Conservation (phyloP, 2,888 invertebrate species). For the Abscondita cerata region DNA sequence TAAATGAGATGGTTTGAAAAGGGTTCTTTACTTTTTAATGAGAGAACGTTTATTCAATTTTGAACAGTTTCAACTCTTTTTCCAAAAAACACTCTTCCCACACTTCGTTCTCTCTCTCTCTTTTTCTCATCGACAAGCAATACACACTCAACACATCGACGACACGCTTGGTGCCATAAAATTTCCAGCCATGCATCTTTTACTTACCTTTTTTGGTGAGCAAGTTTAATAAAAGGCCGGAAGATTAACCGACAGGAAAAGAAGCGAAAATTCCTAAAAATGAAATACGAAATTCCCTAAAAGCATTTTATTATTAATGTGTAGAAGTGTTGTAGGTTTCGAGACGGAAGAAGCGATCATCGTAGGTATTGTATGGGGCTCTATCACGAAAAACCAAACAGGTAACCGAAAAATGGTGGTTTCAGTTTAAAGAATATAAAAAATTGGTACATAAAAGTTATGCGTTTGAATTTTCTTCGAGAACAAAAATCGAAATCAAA, state of each 20-base stretch:
- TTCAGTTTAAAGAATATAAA: conserved; percentile 26
- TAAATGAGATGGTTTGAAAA: too few species aligned
- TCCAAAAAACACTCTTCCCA: too few species aligned
- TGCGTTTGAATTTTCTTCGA: conserved; percentile 12
- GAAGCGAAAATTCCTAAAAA: conserved; percentile 11
- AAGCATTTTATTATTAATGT: conserved; percentile 28
- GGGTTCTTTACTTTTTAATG: too few species aligned
- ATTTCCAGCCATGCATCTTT: conserved; percentile 38
- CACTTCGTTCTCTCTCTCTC: too few species aligned
- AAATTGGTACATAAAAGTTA: conserved; percentile 19
- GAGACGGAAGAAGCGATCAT: too few species aligned
- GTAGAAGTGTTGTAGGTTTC: conserved; percentile 30
- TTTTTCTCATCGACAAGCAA: too few species aligned
- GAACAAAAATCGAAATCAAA: conserved; percentile 15
- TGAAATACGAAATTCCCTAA: conserved; percentile 21
- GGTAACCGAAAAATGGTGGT: conserved; percentile 36
- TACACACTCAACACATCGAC: too few species aligned
- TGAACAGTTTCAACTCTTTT: too few species aligned
- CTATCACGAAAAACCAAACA: conserved; percentile 10
- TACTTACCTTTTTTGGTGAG: conserved; percentile 19
- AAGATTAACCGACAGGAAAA: conserved; percentile 21
- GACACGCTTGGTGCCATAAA: conserved; percentile 13
- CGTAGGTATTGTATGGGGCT: neutral
- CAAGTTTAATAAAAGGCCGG: conserved; percentile 19
- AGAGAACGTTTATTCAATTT: too few species aligned